These are phyloP conservation scores for Apotomis capreana DNA, from an alignment of 2,888 invertebrate genomes.

Conservation along the genomic window DNA sequence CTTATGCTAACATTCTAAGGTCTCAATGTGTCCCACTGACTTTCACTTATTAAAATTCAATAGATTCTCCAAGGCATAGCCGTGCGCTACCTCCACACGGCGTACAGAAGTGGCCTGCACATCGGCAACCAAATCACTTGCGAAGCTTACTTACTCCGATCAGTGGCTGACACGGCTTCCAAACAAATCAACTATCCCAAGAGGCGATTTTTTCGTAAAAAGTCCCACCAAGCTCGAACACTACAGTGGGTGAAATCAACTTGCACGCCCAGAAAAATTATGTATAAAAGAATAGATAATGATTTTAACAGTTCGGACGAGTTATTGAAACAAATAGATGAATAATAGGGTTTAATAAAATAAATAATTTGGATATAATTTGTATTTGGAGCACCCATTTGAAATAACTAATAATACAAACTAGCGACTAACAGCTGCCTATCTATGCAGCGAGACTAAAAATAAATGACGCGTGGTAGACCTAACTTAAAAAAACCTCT, in stretches of 20 bases:
- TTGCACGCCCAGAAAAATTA: slow-evolving; percentile 52
- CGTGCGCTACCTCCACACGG: slow-evolving; percentile 75
- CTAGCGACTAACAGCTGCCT: neutral
- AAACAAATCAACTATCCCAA: slow-evolving; percentile 46
- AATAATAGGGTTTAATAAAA: slow-evolving; percentile 51
- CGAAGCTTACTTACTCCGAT: slow-evolving; percentile 70
- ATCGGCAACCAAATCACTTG: slow-evolving; percentile 70
- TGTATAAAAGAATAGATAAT: slow-evolving; percentile 58
- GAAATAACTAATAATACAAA: neutral
- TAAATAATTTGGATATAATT: slow-evolving; percentile 43
- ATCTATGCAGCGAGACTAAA: neutral
- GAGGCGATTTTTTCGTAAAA: slow-evolving; percentile 57
- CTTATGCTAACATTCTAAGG: neutral
- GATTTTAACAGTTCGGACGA: slow-evolving; percentile 72
- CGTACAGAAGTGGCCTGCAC: slow-evolving; percentile 72
- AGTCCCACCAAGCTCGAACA: slow-evolving; percentile 60
- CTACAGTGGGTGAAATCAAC: slow-evolving; percentile 70
- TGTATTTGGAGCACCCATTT: slow-evolving; percentile 51
- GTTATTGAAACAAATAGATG: slow-evolving; percentile 71
- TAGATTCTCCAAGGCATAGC: slow-evolving; percentile 74
- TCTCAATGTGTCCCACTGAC: neutral
- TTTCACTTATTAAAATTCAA: slow-evolving; percentile 43
- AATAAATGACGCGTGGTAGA: neutral
- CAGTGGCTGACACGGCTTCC: slow-evolving; percentile 61
- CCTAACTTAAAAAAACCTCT: too few relatives aligned